Evolutionary conservation across 1,140 invertebrate species (phyloP), one percentile per base, ranked within the genome.

Genomic region (Drosophila tristis): DNA sequence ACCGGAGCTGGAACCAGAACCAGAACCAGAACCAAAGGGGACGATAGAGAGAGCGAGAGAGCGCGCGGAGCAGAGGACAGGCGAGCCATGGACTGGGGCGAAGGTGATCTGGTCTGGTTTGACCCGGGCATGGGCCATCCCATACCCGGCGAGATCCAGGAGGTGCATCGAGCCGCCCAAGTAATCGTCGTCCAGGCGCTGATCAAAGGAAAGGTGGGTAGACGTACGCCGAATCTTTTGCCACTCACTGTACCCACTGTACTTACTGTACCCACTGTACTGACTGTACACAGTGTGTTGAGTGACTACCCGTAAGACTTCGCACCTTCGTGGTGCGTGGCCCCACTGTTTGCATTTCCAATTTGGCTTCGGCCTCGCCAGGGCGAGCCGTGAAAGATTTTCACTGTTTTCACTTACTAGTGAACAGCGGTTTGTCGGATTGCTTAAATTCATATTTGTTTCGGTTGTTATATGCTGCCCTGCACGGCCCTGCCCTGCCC

Each of bases 71-170:
- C 20, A 42, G 48, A 63, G 42, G n/a, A 44, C 0, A 64, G 35
- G 2, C 11, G 42, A 62, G 16, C 61, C 49, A 92, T 92, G 92
- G 94, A 95, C 86, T 95, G 95, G 95, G 91, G 92, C 72, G 93
- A 94, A 78, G 97, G 97, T 50, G 97, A 98, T 91, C 94, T 97
- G 92, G 96, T 98, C 78, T 98, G 97, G 97, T 98, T 98, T 93
- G 97, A 98, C 93, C 97, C 97, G 39, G 96, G 96, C 13, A 94
- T 97, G 76, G 96, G 97, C 31, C 95, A 98, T 93, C 96, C 97
- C 76, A 94, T 98, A 78, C 97, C 97, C 45, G 97, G 97, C 57
- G 96, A 97, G 92, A 96, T 98, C 58, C 93, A 97, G 71, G 97
- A 98, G 91, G 96, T 96, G 72, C 97, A 98, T 92, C 95, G 95